Evolutionary conservation across 2,888 invertebrate genomes (phyloP), one percentile per base, ranked within the genome.

Genomic region (Eupithecia centaureata): DNA sequence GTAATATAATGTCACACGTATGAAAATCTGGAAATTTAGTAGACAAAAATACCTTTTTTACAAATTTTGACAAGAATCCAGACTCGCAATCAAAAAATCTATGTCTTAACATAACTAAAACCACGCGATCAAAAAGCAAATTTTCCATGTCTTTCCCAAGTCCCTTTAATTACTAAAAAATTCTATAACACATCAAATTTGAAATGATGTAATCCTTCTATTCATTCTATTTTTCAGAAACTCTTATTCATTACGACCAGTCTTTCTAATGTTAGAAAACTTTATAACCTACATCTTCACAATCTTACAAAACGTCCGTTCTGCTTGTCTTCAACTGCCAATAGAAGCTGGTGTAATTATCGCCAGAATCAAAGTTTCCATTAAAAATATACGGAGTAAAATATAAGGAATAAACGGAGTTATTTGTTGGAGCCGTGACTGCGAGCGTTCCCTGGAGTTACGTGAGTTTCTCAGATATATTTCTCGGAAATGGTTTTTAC

Each of bases 311-410:
- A 28, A n/a, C 56, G 18, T 32, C 18, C 18, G 12, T 13, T 57
- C 57, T 32, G 54, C 52, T 65, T 68, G 68, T 61, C 65, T 61
- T 32, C 47, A 51, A 30, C 56, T 72, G 66, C 65, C 71, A 72
- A 67, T 67, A 65, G 3, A 64, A 62, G 42, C 67, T 56, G 65
- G 61, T 73, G 73, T 76, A 76, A 80, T 79, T 79, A 75, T 74
- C 52, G 33, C 25, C 60, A 56, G 70, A 73, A 78, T 77, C 72
- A 74, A 76, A 77, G 73, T 77, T 77, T 68, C 63, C 73, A 73
- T 76, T 77, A 75, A 77, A 76, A 79, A 79, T 77, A 77, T 73
- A 70, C 67, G 71, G 73, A 76, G 73, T 73, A 73, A n/a, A n/a
- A n/a, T n/a, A n/a, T n/a, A n/a, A n/a, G n/a, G n/a, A 79, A 79